These are phyloP conservation scores for Cephus sareptanus DNA, from an alignment of 2,888 invertebrate species.

Conservation along the genomic window DNA sequence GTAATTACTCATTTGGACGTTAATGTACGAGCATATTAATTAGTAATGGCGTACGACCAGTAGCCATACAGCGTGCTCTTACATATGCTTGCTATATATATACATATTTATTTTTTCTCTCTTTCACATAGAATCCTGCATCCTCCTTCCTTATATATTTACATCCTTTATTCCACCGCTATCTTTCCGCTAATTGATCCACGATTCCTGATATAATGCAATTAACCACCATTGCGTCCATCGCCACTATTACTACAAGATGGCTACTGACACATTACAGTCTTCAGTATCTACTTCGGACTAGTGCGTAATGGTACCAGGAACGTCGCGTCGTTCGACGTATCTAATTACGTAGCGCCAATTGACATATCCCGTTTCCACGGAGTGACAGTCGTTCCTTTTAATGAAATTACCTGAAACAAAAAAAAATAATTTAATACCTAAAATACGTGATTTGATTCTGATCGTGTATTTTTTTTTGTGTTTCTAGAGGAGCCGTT, in stretches of 20 bases:
- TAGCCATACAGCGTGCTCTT: not conserved
- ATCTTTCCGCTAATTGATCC: slow-evolving; percentile 1
- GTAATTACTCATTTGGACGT: slow-evolving; percentile 57
- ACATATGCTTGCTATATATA: not conserved
- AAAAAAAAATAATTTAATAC: not conserved
- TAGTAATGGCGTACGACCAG: slow-evolving; percentile 37
- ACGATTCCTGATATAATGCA: not conserved
- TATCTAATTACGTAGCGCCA: slow-evolving; percentile 41
- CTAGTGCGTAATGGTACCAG: slow-evolving; percentile 17
- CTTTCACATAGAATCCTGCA: not conserved
- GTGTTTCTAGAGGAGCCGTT: not conserved
- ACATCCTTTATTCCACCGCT: not conserved
- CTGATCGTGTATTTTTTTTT: not conserved
- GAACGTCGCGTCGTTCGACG: slow-evolving; percentile 33
- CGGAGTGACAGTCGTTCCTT: slow-evolving; percentile 6
- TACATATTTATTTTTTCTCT: not conserved
- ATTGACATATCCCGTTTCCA: slow-evolving; percentile 40
- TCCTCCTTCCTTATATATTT: not conserved
- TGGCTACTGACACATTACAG: slow-evolving; percentile 1
- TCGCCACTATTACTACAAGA: not conserved
- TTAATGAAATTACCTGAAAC: not conserved
- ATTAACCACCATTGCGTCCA: not conserved
- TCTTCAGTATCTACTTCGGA: not conserved
- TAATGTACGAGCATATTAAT: slow-evolving; percentile 57
- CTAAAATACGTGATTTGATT: not conserved